Conservation (phyloP, 1,140 invertebrate species). For the Phymastichus coffea region DNA sequence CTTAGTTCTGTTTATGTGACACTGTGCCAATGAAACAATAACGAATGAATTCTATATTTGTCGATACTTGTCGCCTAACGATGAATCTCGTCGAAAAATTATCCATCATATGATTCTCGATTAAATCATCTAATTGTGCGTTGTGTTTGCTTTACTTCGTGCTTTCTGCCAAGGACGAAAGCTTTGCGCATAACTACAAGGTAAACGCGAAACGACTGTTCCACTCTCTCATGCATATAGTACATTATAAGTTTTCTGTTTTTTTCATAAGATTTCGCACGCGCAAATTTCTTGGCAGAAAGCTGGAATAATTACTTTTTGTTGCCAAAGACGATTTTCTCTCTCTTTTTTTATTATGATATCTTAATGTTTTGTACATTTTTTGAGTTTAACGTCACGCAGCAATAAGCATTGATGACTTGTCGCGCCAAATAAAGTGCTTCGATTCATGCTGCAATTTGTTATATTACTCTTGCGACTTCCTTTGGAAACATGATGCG, state of each 20-base stretch:
- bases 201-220: background rate
- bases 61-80: conserved; percentile 35
- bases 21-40: conserved; percentile 53
- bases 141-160: conserved; percentile 20
- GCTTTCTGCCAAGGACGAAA: conserved; percentile 33
- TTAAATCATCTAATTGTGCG: background rate
- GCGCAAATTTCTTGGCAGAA: conserved; percentile 29
- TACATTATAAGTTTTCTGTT: no score
- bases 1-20: conserved; percentile 44
- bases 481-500: background rate
- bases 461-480: background rate
- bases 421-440: conserved; percentile 20
- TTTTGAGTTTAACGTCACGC: conserved; percentile 36
- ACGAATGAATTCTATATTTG: no score
- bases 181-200: no score
- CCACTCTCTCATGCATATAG: no score
- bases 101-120: no score
- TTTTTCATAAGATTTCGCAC: no score
- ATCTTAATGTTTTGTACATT: conserved; percentile 41
- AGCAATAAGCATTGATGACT: conserved; percentile 25
- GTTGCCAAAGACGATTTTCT: conserved; percentile 42
- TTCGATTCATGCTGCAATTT: conserved; percentile 15
- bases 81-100: conserved; percentile 31
- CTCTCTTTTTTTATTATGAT: conserved; percentile 8
- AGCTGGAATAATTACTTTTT: conserved; percentile 31